Percentiles rank a stretch among this genome's conserved stretches.
Evolutionary conservation across 2,797 vertebrate species (phyloP).

Genomic region (Notamacropus eugenii): DNA sequence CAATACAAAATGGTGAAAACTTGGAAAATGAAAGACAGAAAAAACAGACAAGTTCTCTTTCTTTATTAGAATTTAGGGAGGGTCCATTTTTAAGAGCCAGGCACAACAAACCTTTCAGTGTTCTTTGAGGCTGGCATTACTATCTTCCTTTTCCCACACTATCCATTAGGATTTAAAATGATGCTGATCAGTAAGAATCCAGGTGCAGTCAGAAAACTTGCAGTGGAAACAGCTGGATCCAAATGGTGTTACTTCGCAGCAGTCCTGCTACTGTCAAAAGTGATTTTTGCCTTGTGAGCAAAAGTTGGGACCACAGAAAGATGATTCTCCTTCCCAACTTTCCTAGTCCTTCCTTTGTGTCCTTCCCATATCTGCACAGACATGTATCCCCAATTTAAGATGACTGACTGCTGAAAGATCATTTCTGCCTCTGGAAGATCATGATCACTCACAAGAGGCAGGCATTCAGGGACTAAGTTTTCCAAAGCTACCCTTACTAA

Average conservation of each 20-base stretch:
- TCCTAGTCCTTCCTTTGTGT: not conserved
- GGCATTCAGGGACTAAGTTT: not conserved
- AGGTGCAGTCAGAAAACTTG: constrained; percentile 49
- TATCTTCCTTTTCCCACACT: not conserved
- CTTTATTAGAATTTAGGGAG: not conserved
- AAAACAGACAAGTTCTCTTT: not conserved
- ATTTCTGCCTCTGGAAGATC: not conserved
- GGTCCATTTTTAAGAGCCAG: constrained; percentile 22
- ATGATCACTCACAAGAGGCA: not conserved
- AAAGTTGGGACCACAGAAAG: not conserved
- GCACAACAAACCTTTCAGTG: not conserved
- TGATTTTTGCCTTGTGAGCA: constrained; percentile 21
- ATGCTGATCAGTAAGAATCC: constrained; percentile 53
- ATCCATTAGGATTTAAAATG: not conserved
- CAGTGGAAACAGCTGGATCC: constrained; percentile 38
- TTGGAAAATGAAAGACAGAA: constrained; percentile 20
- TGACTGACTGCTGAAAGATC: not conserved
- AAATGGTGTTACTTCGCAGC: not conserved
- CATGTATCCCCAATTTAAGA: not conserved
- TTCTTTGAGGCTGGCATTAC: not conserved
- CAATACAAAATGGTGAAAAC: not conserved
- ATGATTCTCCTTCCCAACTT: not conserved
- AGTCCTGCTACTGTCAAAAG: not conserved
- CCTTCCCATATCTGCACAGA: not conserved
- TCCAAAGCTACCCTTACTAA: not conserved